Evolutionary conservation across 2,113 vertebrate species (phyloP).

Genomic region (Crypturellus undulatus): DNA sequence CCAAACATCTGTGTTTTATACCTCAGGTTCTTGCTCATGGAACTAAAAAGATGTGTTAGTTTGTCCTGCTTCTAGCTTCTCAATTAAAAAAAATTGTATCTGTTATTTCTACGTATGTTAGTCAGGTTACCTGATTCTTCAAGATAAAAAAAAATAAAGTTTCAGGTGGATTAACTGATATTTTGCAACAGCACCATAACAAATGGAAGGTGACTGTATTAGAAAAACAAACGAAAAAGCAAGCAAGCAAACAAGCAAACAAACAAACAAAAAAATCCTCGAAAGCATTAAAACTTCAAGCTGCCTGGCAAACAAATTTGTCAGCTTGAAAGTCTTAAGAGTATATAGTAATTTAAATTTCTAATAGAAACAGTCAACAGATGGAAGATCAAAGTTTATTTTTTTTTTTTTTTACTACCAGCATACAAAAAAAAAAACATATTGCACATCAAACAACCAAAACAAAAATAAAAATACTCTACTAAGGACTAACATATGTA

Average conservation of each 20-base stretch:
- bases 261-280: background rate
- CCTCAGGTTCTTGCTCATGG: background rate
- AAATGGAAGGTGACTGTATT: background rate
- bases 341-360: constrained; percentile 36
- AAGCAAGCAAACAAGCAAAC: too few species aligned
- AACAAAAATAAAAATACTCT: constrained; percentile 90
- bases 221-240: background rate
- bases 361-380: constrained; percentile 84
- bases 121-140: background rate
- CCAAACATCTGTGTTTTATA: too few species aligned
- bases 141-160: background rate
- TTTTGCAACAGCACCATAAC: background rate
- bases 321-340: background rate
- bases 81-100: background rate
- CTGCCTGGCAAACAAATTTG: background rate
- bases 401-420: constrained; percentile 98
- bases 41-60: background rate
- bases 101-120: background rate
- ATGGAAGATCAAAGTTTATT: constrained; percentile 98
- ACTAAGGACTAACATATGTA: constrained; percentile 88
- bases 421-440: constrained; percentile 98
- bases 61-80: background rate
- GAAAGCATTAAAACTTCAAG: background rate
- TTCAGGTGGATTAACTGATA: background rate
- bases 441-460: constrained; percentile 99